Evolutionary conservation across 1,140 invertebrate species (phyloP).

Genomic region (Stegodyphus dumicola): DNA sequence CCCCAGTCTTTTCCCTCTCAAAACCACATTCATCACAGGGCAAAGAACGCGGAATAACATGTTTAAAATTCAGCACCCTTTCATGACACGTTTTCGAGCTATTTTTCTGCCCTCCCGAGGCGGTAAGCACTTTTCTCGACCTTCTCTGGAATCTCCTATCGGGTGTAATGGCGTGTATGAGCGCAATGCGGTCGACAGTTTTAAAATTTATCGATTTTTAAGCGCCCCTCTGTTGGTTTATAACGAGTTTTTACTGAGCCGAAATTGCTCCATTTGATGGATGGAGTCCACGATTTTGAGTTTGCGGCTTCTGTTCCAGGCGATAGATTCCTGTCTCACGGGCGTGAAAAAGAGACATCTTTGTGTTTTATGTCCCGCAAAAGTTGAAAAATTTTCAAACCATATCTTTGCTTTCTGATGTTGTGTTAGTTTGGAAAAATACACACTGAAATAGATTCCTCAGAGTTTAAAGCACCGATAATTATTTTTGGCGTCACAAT

Average conservation of each 20-base stretch:
- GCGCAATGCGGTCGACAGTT: slow-evolving; percentile 23
- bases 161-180: not conserved
- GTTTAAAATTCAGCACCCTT: slow-evolving; percentile 59
- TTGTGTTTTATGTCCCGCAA: no score
- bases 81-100: slow-evolving; percentile 12
- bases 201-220: slow-evolving; percentile 52
- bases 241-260: not conserved
- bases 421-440: no score
- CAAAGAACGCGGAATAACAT: slow-evolving; percentile 31
- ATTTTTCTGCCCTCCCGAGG: not conserved
- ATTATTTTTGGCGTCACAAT: no score
- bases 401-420: no score
- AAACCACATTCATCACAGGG: slow-evolving; percentile 25
- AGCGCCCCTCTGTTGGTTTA: not conserved
- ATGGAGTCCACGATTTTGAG: no score
- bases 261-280: not conserved
- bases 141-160: not conserved
- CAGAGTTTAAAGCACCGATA: no score
- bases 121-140: not conserved
- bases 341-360: no score
- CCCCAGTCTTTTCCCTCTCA: not conserved
- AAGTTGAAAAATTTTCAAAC: no score
- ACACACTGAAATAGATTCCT: no score
- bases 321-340: no score
- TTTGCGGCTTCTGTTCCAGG: no score